Percentiles rank a stretch among this genome's conserved stretches.
Conservation (phyloP, 2,888 invertebrate species). For the Uropetala carovei region DNA sequence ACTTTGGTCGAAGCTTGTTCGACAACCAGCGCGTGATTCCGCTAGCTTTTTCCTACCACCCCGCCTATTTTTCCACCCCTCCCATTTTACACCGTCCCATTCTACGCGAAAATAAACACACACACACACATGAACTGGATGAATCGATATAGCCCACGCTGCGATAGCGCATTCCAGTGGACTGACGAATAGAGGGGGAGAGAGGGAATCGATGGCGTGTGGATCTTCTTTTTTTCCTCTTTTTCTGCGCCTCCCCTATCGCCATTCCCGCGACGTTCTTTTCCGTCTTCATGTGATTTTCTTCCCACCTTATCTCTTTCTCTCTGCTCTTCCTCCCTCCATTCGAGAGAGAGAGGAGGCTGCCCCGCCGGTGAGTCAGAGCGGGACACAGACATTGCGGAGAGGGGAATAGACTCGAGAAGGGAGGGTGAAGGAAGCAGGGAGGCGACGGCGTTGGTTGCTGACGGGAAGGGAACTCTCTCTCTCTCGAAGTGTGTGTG, state of each 20-base stretch:
- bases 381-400: not conserved
- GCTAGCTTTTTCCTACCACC: not conserved
- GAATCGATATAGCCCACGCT: conserved; percentile 4
- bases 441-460: not conserved
- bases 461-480: conserved; percentile 12
- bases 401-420: conserved; percentile 7
- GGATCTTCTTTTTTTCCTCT: not conserved
- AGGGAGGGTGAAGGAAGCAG: not conserved
- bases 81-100: no score
- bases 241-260: not conserved
- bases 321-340: not conserved
- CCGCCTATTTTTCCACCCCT: not conserved
- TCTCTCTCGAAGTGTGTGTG: not conserved
- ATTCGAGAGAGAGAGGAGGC: not conserved
- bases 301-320: not conserved
- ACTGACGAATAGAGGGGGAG: not conserved
- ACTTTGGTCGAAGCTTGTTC: not conserved
- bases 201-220: not conserved
- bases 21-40: not conserved
- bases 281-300: not conserved
- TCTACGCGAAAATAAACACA: not conserved
- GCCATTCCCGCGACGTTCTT: not conserved
- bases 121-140: not conserved
- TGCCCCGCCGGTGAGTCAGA: conserved; percentile 58
- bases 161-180: conserved; percentile 3